phyloP scores from a whole-genome alignment of 2,113 vertebrate species.

The Pseudorectes ferrugineus region DNA sequence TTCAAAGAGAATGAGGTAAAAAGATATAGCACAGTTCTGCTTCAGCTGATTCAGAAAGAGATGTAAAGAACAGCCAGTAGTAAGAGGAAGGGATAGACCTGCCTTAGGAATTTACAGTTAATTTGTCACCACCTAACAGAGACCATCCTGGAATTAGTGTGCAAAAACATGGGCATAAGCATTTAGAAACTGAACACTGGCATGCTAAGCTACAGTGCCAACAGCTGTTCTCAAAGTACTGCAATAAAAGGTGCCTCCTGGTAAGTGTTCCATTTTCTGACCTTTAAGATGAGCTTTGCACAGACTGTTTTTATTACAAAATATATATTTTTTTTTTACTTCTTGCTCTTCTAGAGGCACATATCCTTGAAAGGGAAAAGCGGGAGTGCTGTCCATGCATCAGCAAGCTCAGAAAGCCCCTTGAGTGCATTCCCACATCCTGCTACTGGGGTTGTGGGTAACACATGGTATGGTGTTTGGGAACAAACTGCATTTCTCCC shows the following conservation, averaged over 20 bases:
- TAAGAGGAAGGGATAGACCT: background rate
- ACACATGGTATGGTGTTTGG: no score
- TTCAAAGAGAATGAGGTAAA: background rate
- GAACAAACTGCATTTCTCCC: background rate
- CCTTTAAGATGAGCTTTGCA: background rate
- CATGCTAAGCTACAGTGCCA: background rate
- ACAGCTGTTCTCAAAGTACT: background rate
- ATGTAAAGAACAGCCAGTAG: background rate
- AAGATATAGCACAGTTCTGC: background rate
- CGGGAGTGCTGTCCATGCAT: background rate
- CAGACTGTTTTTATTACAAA: background rate
- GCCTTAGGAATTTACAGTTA: background rate
- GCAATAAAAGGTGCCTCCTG: background rate
- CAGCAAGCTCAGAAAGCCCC: background rate
- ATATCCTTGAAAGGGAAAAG: background rate
- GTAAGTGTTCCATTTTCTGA: background rate
- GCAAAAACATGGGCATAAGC: background rate
- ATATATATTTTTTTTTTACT: background rate
- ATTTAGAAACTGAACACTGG: background rate
- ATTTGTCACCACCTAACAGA: background rate
- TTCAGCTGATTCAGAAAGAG: background rate
- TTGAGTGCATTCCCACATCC: background rate
- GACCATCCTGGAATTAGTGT: background rate
- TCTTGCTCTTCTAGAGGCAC: background rate
- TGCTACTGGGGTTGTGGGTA: background rate